Base-by-base conservation (phyloP, 2,113 vertebrate species). In the Hucho hucho region DNA sequence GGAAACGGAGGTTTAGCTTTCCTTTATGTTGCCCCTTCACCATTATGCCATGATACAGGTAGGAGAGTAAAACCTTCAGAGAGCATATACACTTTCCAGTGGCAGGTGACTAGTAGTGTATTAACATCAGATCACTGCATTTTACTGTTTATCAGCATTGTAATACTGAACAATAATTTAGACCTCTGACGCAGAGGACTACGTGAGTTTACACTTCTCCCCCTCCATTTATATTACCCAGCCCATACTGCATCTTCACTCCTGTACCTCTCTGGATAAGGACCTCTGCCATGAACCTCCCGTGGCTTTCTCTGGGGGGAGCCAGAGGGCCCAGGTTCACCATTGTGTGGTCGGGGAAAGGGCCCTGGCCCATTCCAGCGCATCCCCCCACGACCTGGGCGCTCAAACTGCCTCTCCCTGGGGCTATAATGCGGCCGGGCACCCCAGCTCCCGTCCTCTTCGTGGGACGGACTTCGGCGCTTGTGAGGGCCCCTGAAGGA, bases 261-360 rank as follows among this genome's bases (percentile, higher is more conserved):
- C 92, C 84, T 96, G 91, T 99, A 98, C 97, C 97, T 98, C 94
- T 96, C 96, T 92, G 92, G 93, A 92, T 94, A 94, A 87, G 92
- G 90, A 92, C 91, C 95, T 94, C 96, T 95, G 89, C 93, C 83
- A 73, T 93, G 94, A 94, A 95, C 95, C 86, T 96, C 96, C 91
- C 96, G 94, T 89, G 91, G 93, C 84, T 86, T 90, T 94, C 96
- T 97, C 90, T 87, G 89, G 29, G 79, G 82, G 74, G 87, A 83
- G 46, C 84, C 84, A 64, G 87, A 80, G 81, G 82, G 84, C 72
- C 92, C 81, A 11, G 69, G 43, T 86, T 91, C 86, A 77, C 92
- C 90, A 86, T 88, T 87, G 78, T 87, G 84, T 37, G 79, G 80
- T 37, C 87, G 83, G 78, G 86, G 77, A 77, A 89, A 91, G 37